phyloP scores from a whole-genome alignment of 2,113 vertebrate species.

The Ploceus nigricollis region DNA sequence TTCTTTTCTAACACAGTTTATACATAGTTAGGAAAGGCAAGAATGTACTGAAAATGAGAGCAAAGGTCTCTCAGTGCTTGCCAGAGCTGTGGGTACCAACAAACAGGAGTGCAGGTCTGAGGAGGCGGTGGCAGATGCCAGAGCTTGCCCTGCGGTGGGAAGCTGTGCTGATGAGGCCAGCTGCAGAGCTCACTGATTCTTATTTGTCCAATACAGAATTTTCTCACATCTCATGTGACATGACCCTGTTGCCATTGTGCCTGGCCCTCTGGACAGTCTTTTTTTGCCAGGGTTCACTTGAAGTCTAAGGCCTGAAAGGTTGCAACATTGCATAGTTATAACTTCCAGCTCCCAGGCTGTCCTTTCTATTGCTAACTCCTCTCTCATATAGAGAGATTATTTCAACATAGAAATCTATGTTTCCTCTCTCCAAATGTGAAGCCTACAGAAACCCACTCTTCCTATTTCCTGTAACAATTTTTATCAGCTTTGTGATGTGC shows the following conservation, averaged over 20 bases:
- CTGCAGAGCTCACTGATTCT: neutral
- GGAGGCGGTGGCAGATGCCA: neutral
- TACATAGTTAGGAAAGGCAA: neutral
- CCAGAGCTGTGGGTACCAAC: neutral
- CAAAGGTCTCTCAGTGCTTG: neutral
- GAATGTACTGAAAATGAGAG: neutral
- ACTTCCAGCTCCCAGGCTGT: neutral
- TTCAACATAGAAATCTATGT: no score
- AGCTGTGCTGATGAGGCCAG: neutral
- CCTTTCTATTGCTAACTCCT: neutral
- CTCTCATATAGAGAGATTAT: no score
- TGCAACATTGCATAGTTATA: fast-evolving
- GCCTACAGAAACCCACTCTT: neutral
- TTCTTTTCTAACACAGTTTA: neutral
- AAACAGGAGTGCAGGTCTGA: neutral
- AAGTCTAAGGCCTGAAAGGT: slow-evolving; percentile 9
- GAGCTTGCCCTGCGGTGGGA: neutral
- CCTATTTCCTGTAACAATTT: neutral
- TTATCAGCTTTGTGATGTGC: neutral
- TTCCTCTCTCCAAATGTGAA: neutral
- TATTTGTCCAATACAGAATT: neutral
- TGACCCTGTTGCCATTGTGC: neutral
- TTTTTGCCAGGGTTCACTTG: neutral
- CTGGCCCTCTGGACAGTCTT: neutral
- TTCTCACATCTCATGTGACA: neutral